Base-by-base conservation (phyloP, 2,797 vertebrate species). In the Hylomyscus alleni region DNA sequence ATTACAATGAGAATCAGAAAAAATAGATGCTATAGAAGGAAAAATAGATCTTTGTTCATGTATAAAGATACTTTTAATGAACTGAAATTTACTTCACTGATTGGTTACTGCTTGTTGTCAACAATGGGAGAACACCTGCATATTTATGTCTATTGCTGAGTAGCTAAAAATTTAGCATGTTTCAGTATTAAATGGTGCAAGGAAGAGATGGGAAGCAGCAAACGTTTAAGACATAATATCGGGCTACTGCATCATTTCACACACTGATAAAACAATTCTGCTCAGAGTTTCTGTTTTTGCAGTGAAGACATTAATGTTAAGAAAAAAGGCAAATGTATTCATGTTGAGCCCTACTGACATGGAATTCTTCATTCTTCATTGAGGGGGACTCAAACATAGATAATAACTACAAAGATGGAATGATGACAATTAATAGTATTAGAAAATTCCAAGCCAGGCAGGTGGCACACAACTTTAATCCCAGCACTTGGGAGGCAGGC, bases 181-280 rank as follows among this genome's bases (percentile, higher is more conserved):
- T 81, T 10, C 29, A 88, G 40, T 88, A 76, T 72, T 52, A 96
- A 90, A 34, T 34, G 40, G 94, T 80, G 26, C 12, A 91, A 84
- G 24, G n/a, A 84, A 84, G 69, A 90, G 34, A 62, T 82, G 69
- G 37, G 90, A 91, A 26, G 60, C 15, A 56, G 19, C 93, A 94
- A 86, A 95, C 96, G 96, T 92, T 94, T 84, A 94, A 94, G 67
- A 93, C 50, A 90, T 87, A 75, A 89, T 88, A 44, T 85, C 92
- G 83, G 60, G 37, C 90, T 82, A 87, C 50, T 62, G 13, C 56
- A 65, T 75, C 5, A 17, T 80, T 93, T 89, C 17, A 44, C 34
- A 40, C 69, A 20, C 19, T 88, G 67, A 31, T 91, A 37, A 93
- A 95, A 91, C 6, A 96, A 34, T 10, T 93, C 14, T 62, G 24